Conservation (phyloP, 1,140 invertebrate genomes). For the Aphelenchoides avenae region DNA sequence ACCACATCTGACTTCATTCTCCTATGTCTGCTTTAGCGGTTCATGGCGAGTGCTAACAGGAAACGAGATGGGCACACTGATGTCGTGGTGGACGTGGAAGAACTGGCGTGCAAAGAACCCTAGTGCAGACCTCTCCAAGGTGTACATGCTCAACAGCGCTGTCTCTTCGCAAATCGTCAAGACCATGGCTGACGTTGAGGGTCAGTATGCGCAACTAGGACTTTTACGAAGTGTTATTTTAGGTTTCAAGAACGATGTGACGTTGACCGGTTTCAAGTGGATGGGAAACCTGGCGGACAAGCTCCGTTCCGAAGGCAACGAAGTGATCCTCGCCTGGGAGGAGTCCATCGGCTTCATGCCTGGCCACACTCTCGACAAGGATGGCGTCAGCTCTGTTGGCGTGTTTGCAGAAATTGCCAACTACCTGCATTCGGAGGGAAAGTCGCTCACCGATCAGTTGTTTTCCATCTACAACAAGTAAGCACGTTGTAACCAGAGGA, state of each 20-base stretch:
- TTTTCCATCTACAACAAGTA: constrained; percentile 74
- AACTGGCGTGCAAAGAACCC: constrained; percentile 62
- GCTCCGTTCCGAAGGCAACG: constrained; percentile 64
- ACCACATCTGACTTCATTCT: constrained; percentile 1
- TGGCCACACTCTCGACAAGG: constrained; percentile 81
- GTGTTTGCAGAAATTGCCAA: constrained; percentile 74
- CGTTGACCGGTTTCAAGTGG: constrained; percentile 98
- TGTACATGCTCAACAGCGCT: constrained; percentile 79
- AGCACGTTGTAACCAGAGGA: constrained; percentile 30
- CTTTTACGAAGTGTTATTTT: constrained; percentile 15
- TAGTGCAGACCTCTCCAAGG: constrained; percentile 39
- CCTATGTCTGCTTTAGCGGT: constrained; percentile 62
- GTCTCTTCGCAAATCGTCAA: constrained; percentile 94
- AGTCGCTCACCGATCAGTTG: constrained; percentile 73
- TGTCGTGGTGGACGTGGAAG: constrained; percentile 86
- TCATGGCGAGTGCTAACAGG: constrained; percentile 88
- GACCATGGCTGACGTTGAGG: constrained; percentile 75
- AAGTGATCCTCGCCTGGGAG: constrained; percentile 88
- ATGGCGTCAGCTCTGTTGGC: constrained; percentile 78
- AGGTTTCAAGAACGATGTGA: constrained; percentile 69
- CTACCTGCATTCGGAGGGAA: constrained; percentile 69
- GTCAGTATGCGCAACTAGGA: constrained; percentile 67
- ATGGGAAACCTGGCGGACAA: constrained; percentile 85
- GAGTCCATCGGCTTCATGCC: constrained; percentile 81
- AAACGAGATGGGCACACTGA: constrained; percentile 88